These are phyloP conservation scores for Phrixothrix hirtus DNA, from an alignment of 2,888 invertebrate genomes.

Conservation along the genomic window DNA sequence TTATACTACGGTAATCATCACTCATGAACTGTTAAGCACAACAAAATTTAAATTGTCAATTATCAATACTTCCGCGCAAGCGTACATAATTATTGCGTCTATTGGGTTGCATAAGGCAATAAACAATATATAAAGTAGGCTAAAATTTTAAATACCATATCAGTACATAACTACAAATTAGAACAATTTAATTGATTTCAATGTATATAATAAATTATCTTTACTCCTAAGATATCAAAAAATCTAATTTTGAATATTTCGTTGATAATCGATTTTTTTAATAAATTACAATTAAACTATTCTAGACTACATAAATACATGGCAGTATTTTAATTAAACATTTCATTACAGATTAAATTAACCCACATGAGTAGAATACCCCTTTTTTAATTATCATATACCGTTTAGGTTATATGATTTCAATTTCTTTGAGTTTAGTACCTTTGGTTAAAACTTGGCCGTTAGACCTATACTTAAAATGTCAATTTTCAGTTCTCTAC, in stretches of 20 bases:
- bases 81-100: constrained; percentile 16
- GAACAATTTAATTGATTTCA: too few relatives aligned
- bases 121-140: neutral
- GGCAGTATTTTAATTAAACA: neutral
- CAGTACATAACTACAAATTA: too few relatives aligned
- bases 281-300: neutral
- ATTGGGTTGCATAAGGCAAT: constrained; percentile 24
- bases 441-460: too few relatives aligned
- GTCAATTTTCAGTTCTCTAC: too few relatives aligned
- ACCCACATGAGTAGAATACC: too few relatives aligned
- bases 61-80: constrained; percentile 32
- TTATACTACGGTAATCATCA: too few relatives aligned
- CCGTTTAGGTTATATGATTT: too few relatives aligned
- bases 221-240: too few relatives aligned
- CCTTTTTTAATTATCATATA: neutral
- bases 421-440: too few relatives aligned
- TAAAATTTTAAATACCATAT: neutral
- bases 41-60: constrained; percentile 20
- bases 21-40: constrained; percentile 1
- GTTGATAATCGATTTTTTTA: neutral
- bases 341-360: neutral
- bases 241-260: neutral
- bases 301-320: neutral
- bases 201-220: too few relatives aligned
- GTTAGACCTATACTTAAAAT: too few relatives aligned